Conservation (phyloP, 2,888 invertebrate genomes). For the Pogonocherus hispidulus region DNA sequence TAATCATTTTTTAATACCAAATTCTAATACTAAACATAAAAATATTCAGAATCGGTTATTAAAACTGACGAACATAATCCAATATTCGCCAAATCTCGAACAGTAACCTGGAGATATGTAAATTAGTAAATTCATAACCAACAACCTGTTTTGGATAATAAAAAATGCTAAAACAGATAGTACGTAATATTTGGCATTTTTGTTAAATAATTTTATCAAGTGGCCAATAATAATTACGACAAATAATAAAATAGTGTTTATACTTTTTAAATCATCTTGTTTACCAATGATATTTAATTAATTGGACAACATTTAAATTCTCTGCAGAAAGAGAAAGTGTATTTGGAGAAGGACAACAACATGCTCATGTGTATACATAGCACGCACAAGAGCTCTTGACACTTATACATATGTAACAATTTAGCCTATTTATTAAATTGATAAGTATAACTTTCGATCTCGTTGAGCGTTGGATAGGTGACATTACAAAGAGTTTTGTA, state of each 20-base stretch:
- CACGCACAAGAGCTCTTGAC: slow-evolving; percentile 20
- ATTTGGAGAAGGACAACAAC: slow-evolving; percentile 17
- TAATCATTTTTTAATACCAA: no score
- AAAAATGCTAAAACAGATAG: no score
- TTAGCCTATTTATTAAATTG: slow-evolving; percentile 17
- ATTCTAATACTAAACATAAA: no score
- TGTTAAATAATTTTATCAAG: no score
- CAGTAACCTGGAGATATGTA: no score
- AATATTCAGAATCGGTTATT: no score
- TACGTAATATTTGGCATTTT: no score
- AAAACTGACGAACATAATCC: no score
- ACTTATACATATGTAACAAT: slow-evolving; percentile 13
- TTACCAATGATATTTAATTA: neutral
- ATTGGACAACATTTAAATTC: neutral
- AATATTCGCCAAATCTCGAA: no score
- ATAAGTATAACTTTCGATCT: slow-evolving; percentile 24
- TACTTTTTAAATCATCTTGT: neutral
- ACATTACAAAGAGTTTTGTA: slow-evolving; percentile 11
- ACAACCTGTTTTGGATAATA: no score
- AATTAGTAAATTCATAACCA: no score
- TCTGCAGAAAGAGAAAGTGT: slow-evolving; percentile 14
- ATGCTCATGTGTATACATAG: neutral
- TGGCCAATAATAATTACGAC: neutral
- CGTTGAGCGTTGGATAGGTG: slow-evolving; percentile 1
- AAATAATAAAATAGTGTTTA: neutral